Conservation (phyloP, 2,113 vertebrate species). For the Neolamprologus ventralis region DNA sequence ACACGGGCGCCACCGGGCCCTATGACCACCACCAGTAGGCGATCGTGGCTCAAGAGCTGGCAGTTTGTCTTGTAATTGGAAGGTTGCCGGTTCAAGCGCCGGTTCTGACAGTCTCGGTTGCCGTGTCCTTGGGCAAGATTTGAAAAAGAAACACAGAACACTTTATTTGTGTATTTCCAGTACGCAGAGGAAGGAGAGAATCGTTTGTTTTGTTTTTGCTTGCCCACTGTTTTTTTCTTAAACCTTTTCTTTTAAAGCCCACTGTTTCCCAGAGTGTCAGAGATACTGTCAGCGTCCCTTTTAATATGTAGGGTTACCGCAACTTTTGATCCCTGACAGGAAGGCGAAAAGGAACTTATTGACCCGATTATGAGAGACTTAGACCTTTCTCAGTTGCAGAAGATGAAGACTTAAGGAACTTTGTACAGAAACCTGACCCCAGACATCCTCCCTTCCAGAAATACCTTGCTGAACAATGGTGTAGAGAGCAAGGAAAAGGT, state of each 20-base stretch:
- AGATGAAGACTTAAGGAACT: not conserved
- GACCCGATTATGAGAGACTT: not conserved
- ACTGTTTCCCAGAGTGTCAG: not conserved
- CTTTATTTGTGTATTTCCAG: not conserved
- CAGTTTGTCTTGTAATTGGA: not conserved
- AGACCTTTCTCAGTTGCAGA: not conserved
- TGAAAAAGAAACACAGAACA: fast-evolving
- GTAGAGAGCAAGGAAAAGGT: not conserved
- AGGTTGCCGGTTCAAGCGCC: fast-evolving
- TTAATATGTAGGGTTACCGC: fast-evolving
- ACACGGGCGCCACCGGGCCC: not conserved
- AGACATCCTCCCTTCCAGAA: not conserved
- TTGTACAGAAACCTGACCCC: not conserved
- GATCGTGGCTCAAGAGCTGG: not conserved
- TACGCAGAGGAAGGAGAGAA: not conserved
- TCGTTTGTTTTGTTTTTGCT: not conserved
- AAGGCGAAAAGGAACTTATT: not conserved
- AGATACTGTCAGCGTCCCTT: not conserved
- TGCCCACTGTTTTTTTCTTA: not conserved
- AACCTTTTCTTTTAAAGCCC: not conserved
- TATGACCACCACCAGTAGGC: not conserved
- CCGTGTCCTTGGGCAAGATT: fast-evolving
- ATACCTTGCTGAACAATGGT: not conserved
- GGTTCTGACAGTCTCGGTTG: not conserved
- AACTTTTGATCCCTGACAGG: too few relatives aligned